Evolutionary conservation across 2,888 invertebrate genomes (phyloP), one percentile per base, ranked within the genome.

Genomic region (Keiferia lycopersicella): DNA sequence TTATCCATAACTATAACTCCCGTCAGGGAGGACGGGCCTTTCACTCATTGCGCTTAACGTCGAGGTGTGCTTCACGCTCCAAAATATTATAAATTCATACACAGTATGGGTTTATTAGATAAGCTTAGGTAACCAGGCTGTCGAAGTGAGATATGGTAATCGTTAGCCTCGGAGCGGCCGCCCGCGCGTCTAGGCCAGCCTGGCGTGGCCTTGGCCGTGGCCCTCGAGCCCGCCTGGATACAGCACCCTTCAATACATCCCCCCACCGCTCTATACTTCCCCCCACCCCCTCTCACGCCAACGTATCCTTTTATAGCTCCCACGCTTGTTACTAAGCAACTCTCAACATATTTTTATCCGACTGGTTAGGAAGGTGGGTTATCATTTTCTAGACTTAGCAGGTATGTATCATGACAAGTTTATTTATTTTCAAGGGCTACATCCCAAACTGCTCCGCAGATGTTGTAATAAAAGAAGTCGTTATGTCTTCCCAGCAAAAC

Each of bases 121-220:
- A 51, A 41, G 22, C 20, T 51, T 50, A 51, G 20, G 70, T 69
- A 51, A 51, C 22, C 48, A 18, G 48, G 51, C 53, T 64, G 70
- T 67, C 69, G 68, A 67, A 73, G 73, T 73, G 74, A 73, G 73
- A 70, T 66, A 67, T 68, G 69, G 70, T 69, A 68, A 69, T 72
- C 66, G 67, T 26, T 62, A 65, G 66, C 56, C 30, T 56, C 30
- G 56, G 14, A 26, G 26, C 68, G 67, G 67, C 20, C 59, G n/a
- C 72, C 70, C 72, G 68, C 30, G n/a, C 26, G 73, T 72, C 71
- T 70, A 68, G 67, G 64, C 62, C 62, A 65, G 63, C 61, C 62
- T 64, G 67, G 64, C 58, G 66, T 65, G 71, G 66, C 73, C 72
- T 71, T 73, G 73, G 71, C 73, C 73, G 68, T 50, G 50, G 51